Percentiles rank a stretch among this genome's conserved stretches.
Conservation (phyloP, 2,888 invertebrate species). For the Macaria liturata region DNA sequence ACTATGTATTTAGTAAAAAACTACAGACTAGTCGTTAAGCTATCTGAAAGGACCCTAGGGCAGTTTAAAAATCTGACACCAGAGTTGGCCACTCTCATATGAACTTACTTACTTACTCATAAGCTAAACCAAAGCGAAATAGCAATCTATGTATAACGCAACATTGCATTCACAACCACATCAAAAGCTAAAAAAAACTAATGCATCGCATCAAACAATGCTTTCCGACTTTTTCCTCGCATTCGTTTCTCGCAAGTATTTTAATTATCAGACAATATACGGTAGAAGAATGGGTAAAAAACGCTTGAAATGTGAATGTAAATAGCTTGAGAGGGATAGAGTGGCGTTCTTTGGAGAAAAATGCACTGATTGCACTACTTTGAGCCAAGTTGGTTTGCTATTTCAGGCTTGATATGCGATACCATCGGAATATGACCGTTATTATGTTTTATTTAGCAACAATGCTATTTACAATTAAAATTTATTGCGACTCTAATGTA, state of each 20-base stretch:
- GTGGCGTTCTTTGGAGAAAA: constrained; percentile 37
- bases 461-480: too few relatives aligned
- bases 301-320: constrained; percentile 62
- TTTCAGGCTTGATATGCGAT: neutral
- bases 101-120: too few relatives aligned
- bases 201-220: constrained; percentile 27
- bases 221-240: constrained; percentile 22
- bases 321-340: constrained; percentile 53
- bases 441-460: too few relatives aligned
- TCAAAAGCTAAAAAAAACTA: neutral
- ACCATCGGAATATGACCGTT: too few relatives aligned
- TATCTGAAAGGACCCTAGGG: too few relatives aligned
- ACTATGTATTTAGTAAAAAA: too few relatives aligned
- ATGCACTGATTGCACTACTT: constrained; percentile 15
- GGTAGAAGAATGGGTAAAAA: constrained; percentile 55
- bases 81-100: too few relatives aligned
- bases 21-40: too few relatives aligned
- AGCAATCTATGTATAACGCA: too few relatives aligned
- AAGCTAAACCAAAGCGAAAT: too few relatives aligned
- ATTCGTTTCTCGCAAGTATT: constrained; percentile 54
- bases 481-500: too few relatives aligned
- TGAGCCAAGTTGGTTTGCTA: neutral
- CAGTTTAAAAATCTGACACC: too few relatives aligned
- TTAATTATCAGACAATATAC: constrained; percentile 67
- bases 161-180: neutral